Evolutionary conservation across 2,113 vertebrate genomes (phyloP).

Genomic region (Paralichthys olivaceus): DNA sequence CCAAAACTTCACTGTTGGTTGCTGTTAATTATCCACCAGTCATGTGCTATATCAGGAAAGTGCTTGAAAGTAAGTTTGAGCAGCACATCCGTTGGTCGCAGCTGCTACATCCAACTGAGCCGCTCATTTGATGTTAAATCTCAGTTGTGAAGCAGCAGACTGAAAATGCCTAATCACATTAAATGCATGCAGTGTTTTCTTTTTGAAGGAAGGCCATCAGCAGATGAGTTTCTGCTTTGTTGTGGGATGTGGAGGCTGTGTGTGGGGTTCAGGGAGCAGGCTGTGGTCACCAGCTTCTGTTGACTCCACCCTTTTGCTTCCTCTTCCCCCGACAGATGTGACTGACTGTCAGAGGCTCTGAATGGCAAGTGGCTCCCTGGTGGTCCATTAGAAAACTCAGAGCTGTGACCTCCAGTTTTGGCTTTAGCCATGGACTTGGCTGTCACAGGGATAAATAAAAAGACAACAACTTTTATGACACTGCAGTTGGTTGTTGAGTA

Average conservation of each 20-base stretch:
- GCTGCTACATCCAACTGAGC: slow-evolving; percentile 63
- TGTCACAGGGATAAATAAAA: slow-evolving; percentile 29
- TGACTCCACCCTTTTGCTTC: slow-evolving; percentile 72
- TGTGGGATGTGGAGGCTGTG: slow-evolving; percentile 63
- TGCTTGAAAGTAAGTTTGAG: slow-evolving; percentile 34
- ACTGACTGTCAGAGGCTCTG: slow-evolving; percentile 59
- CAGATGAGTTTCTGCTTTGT: slow-evolving; percentile 78
- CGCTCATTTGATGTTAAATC: slow-evolving; percentile 71
- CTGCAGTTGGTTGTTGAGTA: slow-evolving; percentile 15
- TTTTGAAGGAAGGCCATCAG: slow-evolving; percentile 72
- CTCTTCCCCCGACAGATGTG: slow-evolving; percentile 71
- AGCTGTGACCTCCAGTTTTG: slow-evolving; percentile 48
- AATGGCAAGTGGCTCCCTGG: slow-evolving; percentile 51
- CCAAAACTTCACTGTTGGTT: slow-evolving; percentile 14
- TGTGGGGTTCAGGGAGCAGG: slow-evolving; percentile 64
- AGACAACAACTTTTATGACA: slow-evolving; percentile 5
- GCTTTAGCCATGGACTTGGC: slow-evolving; percentile 22
- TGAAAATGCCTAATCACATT: slow-evolving; percentile 76
- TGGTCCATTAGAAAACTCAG: slow-evolving; percentile 68
- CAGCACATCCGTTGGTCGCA: slow-evolving; percentile 52
- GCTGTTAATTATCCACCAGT: slow-evolving; percentile 34
- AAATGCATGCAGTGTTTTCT: slow-evolving; percentile 70
- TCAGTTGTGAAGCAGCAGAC: slow-evolving; percentile 65
- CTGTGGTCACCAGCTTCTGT: slow-evolving; percentile 74
- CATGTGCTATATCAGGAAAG: slow-evolving; percentile 21